Base-by-base conservation (phyloP, 2,113 vertebrate genomes). In the Burhinus oedicnemus region DNA sequence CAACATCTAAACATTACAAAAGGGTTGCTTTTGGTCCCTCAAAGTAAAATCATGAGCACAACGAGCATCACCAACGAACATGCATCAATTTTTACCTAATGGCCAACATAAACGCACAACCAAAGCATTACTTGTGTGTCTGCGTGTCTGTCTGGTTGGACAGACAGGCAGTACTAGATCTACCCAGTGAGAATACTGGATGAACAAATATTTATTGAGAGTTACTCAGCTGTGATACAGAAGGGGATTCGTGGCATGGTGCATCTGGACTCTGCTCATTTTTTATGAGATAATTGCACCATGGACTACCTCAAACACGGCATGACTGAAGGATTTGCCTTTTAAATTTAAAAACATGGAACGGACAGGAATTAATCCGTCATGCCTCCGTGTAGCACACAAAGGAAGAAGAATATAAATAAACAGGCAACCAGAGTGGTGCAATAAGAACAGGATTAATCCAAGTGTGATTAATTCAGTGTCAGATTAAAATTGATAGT, bases 131-230 rank as follows among this genome's bases (percentile, higher is more conserved):
- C 68, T 62, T 25, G 20, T 32, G 32, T n/a, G 57, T 34, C 78
- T 57, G 36, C 32, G 69, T 3, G 70, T 38, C 72, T 55, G 40
- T 1, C 42, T 64, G 66, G 12, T 11, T 30, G 40, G 78, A 83
- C 54, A 86, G 79, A 75, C 82, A 93, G 51, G 76, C 84, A 95
- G 74, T 34, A 86, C 42, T 55, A 49, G 87, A 86, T 14, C 72
- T 80, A 75, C 75, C 94, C 87, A 88, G 66, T 77, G 94, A 96
- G 98, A 98, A 98, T 97, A 97, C 66, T 98, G 98, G 97, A 96
- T 98, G 98, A 99, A 98, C 98, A 98, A 99, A 99, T 98, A 99
- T 99, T 99, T 99, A 98, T 98, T 98, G 98, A 98, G 98, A 98
- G 97, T 98, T 98, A 98, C 93, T 98, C 98, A 97, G 97, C 98